Evolutionary conservation across 2,113 vertebrate species (phyloP).

Genomic region (Mirounga angustirostris): DNA sequence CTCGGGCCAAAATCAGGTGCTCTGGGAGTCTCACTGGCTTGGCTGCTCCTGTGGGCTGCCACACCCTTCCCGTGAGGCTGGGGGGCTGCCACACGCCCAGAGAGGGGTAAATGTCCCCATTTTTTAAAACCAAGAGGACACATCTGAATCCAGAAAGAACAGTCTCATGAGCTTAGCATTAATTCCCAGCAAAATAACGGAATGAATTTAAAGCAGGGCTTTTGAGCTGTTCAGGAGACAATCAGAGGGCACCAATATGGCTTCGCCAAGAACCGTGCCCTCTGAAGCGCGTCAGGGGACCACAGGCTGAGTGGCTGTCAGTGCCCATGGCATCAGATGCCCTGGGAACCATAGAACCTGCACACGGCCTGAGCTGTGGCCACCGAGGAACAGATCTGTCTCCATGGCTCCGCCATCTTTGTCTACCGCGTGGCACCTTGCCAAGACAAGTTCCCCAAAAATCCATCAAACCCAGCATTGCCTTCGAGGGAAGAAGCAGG

Average conservation of each 20-base stretch:
- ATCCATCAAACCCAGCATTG: fast-evolving
- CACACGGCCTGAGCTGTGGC: background rate
- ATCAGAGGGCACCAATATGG: fast-evolving
- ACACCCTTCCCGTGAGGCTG: fast-evolving
- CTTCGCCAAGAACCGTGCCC: background rate
- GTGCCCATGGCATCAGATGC: fast-evolving
- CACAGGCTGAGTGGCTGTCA: fast-evolving
- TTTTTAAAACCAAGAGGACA: background rate
- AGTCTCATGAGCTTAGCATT: background rate
- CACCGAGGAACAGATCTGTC: fast-evolving
- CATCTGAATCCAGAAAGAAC: background rate
- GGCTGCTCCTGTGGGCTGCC: background rate
- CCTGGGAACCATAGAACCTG: fast-evolving
- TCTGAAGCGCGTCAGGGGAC: background rate
- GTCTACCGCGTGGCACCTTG: fast-evolving
- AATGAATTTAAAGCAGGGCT: background rate
- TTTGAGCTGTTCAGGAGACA: fast-evolving
- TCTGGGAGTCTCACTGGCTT: background rate
- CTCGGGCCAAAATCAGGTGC: background rate
- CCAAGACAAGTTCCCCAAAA: fast-evolving
- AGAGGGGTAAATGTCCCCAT: background rate
- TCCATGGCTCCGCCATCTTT: fast-evolving
- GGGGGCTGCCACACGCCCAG: background rate
- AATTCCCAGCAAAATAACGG: background rate
- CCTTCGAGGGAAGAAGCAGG: background rate